These are phyloP conservation scores for Aspidoscelis tigris DNA, from an alignment of 2,113 vertebrate genomes.

Conservation along the genomic window DNA sequence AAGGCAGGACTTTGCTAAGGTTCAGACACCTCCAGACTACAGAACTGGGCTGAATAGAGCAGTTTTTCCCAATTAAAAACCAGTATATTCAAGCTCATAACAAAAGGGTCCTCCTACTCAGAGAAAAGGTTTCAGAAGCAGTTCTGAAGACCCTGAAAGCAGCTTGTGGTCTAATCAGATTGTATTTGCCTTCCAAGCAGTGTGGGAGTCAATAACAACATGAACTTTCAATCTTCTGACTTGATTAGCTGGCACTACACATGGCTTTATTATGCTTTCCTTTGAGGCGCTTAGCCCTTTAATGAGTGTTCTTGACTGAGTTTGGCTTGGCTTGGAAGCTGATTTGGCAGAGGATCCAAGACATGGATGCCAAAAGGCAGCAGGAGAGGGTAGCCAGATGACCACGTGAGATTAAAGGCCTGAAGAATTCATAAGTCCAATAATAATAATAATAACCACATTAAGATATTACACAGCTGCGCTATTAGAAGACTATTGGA, in stretches of 20 bases:
- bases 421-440: too few relatives aligned
- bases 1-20: too few relatives aligned
- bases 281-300: not conserved
- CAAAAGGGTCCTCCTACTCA: too few relatives aligned
- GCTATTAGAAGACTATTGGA: too few relatives aligned
- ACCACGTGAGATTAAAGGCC: not conserved
- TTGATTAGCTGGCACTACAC: not conserved
- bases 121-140: not conserved
- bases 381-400: not conserved
- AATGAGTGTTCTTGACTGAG: not conserved
- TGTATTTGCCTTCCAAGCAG: not conserved
- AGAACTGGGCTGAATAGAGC: too few relatives aligned
- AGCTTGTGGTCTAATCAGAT: not conserved
- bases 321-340: not conserved
- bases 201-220: not conserved
- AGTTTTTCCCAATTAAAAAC: too few relatives aligned
- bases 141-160: too few relatives aligned
- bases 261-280: not conserved
- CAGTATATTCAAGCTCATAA: too few relatives aligned
- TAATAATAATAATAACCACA: too few relatives aligned
- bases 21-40: too few relatives aligned
- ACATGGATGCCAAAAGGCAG: not conserved
- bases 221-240: not conserved
- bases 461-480: too few relatives aligned
- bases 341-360: not conserved